phyloP scores from a whole-genome alignment of 2,113 vertebrate genomes.

The Aviceda subcristata region DNA sequence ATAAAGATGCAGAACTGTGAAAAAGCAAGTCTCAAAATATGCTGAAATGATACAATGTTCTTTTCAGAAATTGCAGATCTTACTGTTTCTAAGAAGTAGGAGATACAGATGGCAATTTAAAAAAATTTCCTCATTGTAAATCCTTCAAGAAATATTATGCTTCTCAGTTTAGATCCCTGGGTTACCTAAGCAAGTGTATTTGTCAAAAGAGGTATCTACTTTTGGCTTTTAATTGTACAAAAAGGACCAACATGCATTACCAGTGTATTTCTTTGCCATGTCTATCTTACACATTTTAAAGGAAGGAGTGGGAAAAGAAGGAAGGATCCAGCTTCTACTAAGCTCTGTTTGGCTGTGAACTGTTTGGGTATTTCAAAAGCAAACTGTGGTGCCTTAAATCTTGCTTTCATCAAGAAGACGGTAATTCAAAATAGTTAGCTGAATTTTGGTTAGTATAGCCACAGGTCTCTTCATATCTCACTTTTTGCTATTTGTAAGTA shows the following conservation, averaged over 20 bases:
- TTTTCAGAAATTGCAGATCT: conserved; percentile 42
- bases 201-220: not conserved
- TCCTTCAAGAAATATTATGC: not conserved
- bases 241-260: not conserved
- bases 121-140: conserved; percentile 70
- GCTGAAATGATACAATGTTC: not conserved
- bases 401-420: not conserved
- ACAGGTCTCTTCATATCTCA: not conserved
- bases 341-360: not conserved
- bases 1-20: not conserved
- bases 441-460: not conserved
- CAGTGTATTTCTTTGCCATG: not conserved
- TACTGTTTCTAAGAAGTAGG: conserved; percentile 64
- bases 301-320: not conserved
- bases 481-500: not conserved
- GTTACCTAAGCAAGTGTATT: not conserved
- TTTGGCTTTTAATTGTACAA: not conserved
- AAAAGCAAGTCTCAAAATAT: not conserved
- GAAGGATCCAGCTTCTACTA: not conserved
- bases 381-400: not conserved
- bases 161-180: not conserved
- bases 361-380: not conserved
- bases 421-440: not conserved
- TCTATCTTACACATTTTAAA: not conserved
- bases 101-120: conserved; percentile 68